Base-by-base conservation (phyloP, 2,797 vertebrate species). In the Xenentodon cancila region DNA sequence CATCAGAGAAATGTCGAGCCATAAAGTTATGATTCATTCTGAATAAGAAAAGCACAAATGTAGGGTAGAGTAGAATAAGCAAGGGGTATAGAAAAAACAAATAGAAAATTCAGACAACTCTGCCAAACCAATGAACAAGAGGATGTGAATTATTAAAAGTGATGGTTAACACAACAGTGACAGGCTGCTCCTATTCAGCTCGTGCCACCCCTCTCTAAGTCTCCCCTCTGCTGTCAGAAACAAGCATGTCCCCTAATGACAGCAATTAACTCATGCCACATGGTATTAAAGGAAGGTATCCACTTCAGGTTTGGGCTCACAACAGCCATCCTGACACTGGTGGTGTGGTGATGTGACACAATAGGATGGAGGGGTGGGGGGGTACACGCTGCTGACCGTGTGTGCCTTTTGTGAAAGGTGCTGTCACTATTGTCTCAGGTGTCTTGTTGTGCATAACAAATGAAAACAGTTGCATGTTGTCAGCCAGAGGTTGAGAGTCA, bases 261-360 rank as follows among this genome's bases (percentile, higher is more conserved):
- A 47, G 68, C 72, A 61, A 73, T 40, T 40, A 40, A 40, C 37
- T 40, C 37, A 40, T 40, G 37, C 37, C 37, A 53, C 64, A 52
- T 73, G 81, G 88, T 76, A 72, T 67, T 79, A 72, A 73, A 76
- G 64, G 47, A 79, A 67, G 64, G 75, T 43, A 61, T 79, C 53
- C 21, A n/a, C 59, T 40, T 43, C 43, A 43, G 75, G 47, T 76
- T 58, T 27, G 42, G 58, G 63, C 72, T 70, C 66, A 66, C 67
- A 53, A 45, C 12, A 0, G 48, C 73, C 80, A 77, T 62, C 64
- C 60, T 65, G 81, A 79, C 61, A 74, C 46, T 3, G 65, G 40
- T 12, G 43, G 67, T 62, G 70, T 54, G 56, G 59, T 59, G 72
- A 77, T 46, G 25, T 7, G 27, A 48, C 2, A 21, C 37, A 40